These are phyloP conservation scores for Anguilla japonica DNA, from an alignment of 2,113 vertebrate genomes.

Conservation along the genomic window DNA sequence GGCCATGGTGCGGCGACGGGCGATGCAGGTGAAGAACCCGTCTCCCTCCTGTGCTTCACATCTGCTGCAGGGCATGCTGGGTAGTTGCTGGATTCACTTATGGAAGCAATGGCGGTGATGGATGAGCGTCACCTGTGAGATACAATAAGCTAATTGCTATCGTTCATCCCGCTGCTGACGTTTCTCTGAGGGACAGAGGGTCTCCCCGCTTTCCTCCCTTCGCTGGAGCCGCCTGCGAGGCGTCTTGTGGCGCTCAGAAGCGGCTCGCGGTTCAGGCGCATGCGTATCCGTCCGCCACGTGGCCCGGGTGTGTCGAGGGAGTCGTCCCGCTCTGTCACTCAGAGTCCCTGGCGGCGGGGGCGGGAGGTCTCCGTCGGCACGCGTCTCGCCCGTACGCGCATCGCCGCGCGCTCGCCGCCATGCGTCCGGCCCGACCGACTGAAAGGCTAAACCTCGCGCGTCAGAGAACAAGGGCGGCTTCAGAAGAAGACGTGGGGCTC, in stretches of 20 bases:
- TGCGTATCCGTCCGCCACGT: background rate
- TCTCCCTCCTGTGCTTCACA: slow-evolving; percentile 9
- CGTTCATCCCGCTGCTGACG: background rate
- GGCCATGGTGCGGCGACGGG: too few relatives aligned
- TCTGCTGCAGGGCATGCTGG: slow-evolving; percentile 14
- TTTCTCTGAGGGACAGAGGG: background rate
- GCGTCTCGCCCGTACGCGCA: slow-evolving; percentile 49
- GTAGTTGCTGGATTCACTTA: slow-evolving; percentile 53
- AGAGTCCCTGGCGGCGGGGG: background rate
- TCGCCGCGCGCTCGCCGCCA: slow-evolving; percentile 40
- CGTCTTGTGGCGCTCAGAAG: too few relatives aligned
- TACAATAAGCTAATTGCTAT: slow-evolving; percentile 41
- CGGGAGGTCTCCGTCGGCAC: slow-evolving; percentile 41
- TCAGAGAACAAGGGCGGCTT: slow-evolving; percentile 37
- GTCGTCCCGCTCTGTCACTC: background rate
- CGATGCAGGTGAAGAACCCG: background rate
- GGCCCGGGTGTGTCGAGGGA: background rate
- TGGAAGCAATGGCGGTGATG: slow-evolving; percentile 35
- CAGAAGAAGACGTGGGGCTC: slow-evolving; percentile 39
- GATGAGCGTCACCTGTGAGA: slow-evolving; percentile 50
- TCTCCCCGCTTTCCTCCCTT: background rate
- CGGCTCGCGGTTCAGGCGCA: background rate
- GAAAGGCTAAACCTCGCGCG: slow-evolving; percentile 41
- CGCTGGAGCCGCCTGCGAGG: background rate
- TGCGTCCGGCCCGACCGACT: slow-evolving; percentile 50